Evolutionary conservation across 2,888 invertebrate species (phyloP).

Genomic region (Aproaerema taeniolella): DNA sequence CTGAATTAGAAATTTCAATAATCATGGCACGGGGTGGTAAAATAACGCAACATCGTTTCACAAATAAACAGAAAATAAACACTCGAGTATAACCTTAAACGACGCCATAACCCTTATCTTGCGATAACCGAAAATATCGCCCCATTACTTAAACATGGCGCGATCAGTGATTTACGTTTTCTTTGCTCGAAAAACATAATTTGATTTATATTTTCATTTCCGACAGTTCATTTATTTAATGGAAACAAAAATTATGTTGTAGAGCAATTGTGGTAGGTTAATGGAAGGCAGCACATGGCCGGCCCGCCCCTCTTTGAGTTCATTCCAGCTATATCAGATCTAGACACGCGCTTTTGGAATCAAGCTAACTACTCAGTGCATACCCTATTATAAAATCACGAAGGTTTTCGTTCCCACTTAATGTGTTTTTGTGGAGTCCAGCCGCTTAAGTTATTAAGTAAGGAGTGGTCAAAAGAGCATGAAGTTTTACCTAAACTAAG

Average conservation of each 20-base stretch:
- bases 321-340: conserved; percentile 46
- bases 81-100: no score
- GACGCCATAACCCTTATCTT: background rate
- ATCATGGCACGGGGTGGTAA: no score
- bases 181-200: conserved; percentile 37
- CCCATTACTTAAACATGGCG: conserved; percentile 24
- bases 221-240: conserved; percentile 48
- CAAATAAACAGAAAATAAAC: no score
- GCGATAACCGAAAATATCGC: conserved; percentile 18
- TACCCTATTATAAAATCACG: conserved; percentile 32
- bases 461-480: background rate
- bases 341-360: conserved; percentile 55
- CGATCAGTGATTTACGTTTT: conserved; percentile 32
- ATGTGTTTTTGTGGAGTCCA: conserved; percentile 23
- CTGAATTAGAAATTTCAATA: no score
- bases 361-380: conserved; percentile 31
- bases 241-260: conserved; percentile 54
- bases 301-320: conserved; percentile 35
- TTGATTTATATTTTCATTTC: conserved; percentile 54
- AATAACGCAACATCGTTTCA: no score
- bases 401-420: conserved; percentile 27
- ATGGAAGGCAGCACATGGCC: conserved; percentile 35
- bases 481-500: background rate
- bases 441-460: background rate
- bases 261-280: conserved; percentile 36